Evolutionary conservation across 2,888 invertebrate species (phyloP), one percentile per base, ranked within the genome.

Genomic region (Coecobrya sp.): DNA sequence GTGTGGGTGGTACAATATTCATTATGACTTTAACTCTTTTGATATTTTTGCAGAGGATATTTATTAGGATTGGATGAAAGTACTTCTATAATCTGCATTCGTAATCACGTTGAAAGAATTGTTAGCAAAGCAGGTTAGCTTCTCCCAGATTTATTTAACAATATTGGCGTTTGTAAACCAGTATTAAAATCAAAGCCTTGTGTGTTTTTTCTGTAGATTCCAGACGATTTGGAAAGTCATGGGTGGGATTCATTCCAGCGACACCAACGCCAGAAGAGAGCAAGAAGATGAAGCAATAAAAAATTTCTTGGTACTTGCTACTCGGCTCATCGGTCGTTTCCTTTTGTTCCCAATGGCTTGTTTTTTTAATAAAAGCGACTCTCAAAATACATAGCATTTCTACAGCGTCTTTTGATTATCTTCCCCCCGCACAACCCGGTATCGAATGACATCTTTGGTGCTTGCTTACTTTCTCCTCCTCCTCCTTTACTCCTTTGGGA

Each of bases 181-280:
- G n/a, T n/a, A n/a, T n/a, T n/a, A n/a, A n/a, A n/a, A n/a, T n/a
- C n/a, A n/a, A n/a, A n/a, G n/a, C n/a, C n/a, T 81, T 27, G n/a
- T 88, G 22, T 70, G 70, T 92, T 93, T 65, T 49, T 79, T 89
- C 25, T 19, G 0, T 55, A 94, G 94, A 93, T 85, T 45, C 73
- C 0, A 88, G 94, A 82, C 93, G 92, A 62, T 85, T 91, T 92
- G 94, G 94, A 13, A 94, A 94, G 81, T 90, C 94, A 5, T 94
- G 94, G 93, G 94, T 93, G 1, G 93, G 93, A 13, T 94, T 94
- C 62, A 92, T 89, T 68, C 94, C 94, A 42, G 62, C 30, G 73
- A 16, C 19, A 22, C 8, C 42, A n/a, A 73, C 36, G 5, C n/a
- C 25, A 59, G 27, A 65, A 27, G 65, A 27, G 27, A 27, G 11